Evolutionary conservation across 2,888 invertebrate genomes (phyloP), one percentile per base, ranked within the genome.

Genomic region (Philhelius pedissequus): DNA sequence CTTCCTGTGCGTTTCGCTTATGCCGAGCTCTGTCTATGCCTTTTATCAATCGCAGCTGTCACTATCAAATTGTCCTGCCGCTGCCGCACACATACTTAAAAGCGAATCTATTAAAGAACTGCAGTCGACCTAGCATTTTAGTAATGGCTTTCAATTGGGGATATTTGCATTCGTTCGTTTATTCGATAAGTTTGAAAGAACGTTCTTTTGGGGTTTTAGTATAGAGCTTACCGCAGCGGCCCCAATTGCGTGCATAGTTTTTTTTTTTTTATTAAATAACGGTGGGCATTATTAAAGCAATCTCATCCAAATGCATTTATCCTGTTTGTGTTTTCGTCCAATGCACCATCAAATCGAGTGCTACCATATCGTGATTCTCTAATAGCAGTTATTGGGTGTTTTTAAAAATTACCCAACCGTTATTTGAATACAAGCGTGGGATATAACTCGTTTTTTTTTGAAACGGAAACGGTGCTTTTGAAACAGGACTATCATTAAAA

Each of bases 281-380:
- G 48, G 68, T 73, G n/a, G n/a, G n/a, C n/a, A 48, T 69, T 82
- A 78, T 82, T 73, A 77, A 73, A 48, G 73, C 68, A 73, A 82
- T 78, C 82, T 82, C 66, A 58, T 45, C 62, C 50, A 48, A 64
- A 71, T 48, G 50, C 50, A 35, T 76, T 43, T 71, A 76, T 76
- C 64, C 62, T 69, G 80, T 58, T 78, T 58, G 52, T 40, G 38
- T 40, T 69, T 40, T 25, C 9, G 18, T 58, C 8, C 20, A 45
- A 35, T n/a, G 7, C n/a, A 50, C n/a, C 15, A 25, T 50, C 15
- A 52, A 27, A 50, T 8, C n/a, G 27, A 4, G 9, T 20, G 0
- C 43, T 40, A 15, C 52, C 35, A 54, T 20, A 15, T 43, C n/a
- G n/a, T n/a, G n/a, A n/a, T n/a, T n/a, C n/a, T 15, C 68, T 20